phyloP scores from a whole-genome alignment of 2,888 invertebrate genomes.

The Cremastobaeus sp. region DNA sequence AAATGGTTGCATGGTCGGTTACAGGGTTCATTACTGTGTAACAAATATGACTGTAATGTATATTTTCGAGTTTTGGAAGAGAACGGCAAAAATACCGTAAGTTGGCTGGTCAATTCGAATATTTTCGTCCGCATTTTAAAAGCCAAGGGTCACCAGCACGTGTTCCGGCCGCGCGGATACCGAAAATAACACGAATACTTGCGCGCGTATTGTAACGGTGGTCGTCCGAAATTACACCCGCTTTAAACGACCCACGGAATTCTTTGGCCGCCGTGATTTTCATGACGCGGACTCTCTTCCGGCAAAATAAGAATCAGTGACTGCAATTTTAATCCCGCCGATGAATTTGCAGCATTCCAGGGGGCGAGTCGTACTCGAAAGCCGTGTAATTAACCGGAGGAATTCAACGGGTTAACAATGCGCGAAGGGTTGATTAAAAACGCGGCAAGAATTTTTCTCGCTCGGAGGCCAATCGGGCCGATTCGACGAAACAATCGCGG shows the following conservation, averaged over 20 bases:
- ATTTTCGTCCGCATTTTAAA: constrained; percentile 31
- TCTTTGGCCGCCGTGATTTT: constrained; percentile 13
- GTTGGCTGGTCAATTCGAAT: constrained; percentile 21
- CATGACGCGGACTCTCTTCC: neutral
- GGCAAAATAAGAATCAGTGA: constrained; percentile 44
- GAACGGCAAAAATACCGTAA: constrained; percentile 25
- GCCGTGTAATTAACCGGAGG: constrained; percentile 77
- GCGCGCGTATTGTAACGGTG: constrained; percentile 24
- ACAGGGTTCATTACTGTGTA: too few relatives aligned
- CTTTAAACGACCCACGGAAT: constrained; percentile 28
- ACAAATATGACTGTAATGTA: constrained; percentile 42
- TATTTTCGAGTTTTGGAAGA: constrained; percentile 32
- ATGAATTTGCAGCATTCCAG: constrained; percentile 70
- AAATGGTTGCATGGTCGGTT: too few relatives aligned
- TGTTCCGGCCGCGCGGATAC: constrained; percentile 11
- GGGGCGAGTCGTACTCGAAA: constrained; percentile 73
- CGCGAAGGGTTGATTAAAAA: constrained; percentile 64
- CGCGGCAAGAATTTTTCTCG: constrained; percentile 44
- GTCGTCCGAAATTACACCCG: constrained; percentile 32
- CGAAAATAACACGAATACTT: constrained; percentile 49
- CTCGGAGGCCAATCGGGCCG: neutral
- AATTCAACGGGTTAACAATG: constrained; percentile 67
- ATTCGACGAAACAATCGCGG: too few relatives aligned
- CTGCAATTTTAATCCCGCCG: constrained; percentile 49
- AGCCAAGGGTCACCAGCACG: constrained; percentile 16